Evolutionary conservation across 2,888 invertebrate genomes (phyloP).

Genomic region (Chaetogeoica ovagalla): DNA sequence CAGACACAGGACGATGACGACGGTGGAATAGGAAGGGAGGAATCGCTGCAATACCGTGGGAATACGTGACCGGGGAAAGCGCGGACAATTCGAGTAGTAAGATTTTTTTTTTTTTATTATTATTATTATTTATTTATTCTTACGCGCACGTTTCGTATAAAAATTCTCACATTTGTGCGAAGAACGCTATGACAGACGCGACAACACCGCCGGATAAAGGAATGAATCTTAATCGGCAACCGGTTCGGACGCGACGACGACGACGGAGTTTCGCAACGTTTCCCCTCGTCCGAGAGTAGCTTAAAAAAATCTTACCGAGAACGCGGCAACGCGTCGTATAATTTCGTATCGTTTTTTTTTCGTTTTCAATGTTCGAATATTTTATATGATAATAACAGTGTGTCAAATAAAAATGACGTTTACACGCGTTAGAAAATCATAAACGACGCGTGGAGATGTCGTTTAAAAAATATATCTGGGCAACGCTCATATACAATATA

Average conservation of each 20-base stretch:
- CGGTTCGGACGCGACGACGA: slow-evolving; percentile 38
- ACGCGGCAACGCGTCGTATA: too few species aligned
- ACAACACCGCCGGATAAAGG: slow-evolving; percentile 26
- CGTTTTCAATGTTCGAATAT: neutral
- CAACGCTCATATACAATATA: too few species aligned
- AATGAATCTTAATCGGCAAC: slow-evolving; percentile 32
- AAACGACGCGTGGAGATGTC: too few species aligned
- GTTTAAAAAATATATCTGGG: too few species aligned
- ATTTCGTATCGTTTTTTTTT: neutral
- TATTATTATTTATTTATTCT: too few species aligned
- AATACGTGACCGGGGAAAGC: slow-evolving; percentile 49
- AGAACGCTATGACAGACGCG: neutral
- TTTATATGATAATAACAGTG: too few species aligned
- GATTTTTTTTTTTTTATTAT: slow-evolving; percentile 23
- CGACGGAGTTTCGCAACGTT: slow-evolving; percentile 20
- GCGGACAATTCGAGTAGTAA: slow-evolving; percentile 7
- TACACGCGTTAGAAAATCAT: neutral
- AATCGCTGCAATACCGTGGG: slow-evolving; percentile 29
- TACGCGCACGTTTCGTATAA: neutral
- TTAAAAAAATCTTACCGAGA: too few species aligned
- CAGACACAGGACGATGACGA: too few species aligned
- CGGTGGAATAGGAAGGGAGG: too few species aligned
- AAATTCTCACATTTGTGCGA: slow-evolving; percentile 18
- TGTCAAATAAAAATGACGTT: neutral
- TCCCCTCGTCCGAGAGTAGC: slow-evolving; percentile 13